Base-by-base conservation (phyloP, 2,797 vertebrate genomes). In the Malurus splendens region DNA sequence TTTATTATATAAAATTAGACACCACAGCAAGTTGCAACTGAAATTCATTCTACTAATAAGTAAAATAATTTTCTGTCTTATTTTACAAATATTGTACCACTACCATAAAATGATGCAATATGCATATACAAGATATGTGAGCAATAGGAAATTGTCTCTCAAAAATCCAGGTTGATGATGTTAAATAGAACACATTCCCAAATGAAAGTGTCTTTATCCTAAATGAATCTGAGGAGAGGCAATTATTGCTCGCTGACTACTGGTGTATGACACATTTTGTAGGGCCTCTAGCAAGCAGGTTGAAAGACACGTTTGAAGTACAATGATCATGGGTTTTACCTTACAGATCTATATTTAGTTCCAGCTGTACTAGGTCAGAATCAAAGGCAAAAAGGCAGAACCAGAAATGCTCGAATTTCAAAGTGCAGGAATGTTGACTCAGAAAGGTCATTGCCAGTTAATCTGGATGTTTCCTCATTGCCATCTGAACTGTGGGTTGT, bases 281-380 rank as follows among this genome's bases (percentile, higher is more conserved):
- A 42, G 67, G 36, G 48, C 23, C 23, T 72, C 48, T 14, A 65
- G 41, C 44, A 79, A 41, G 56, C 12, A 55, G 50, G 55, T n/a
- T 39, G 51, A 92, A 87, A 92, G 56, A 16, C n/a, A 30, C 12
- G 10, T 91, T 41, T 91, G 71, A 83, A 79, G 52, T 12, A 7
- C 25, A 41, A 52, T 7, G 32, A 65, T 54, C 47, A 3, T 36
- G 50, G n/a, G 16, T 56, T 84, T 80, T 82, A 70, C 51, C 56
- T 82, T 33, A 57, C 36, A 71, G 44, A 66, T 83, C 66, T 90
- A 47, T 48, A 57, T 89, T 85, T 92, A 86, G 88, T 86, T 88
- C 64, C 71, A 88, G 48, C 60, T 82, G 52, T 48, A 81, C n/a
- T 39, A 45, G 74, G 67, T 86, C 60, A 45, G 38, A 83, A 88